Percentiles rank a stretch among this genome's conserved stretches.
Conservation (phyloP, 2,113 vertebrate genomes). For the Melanostigma gelatinosum region DNA sequence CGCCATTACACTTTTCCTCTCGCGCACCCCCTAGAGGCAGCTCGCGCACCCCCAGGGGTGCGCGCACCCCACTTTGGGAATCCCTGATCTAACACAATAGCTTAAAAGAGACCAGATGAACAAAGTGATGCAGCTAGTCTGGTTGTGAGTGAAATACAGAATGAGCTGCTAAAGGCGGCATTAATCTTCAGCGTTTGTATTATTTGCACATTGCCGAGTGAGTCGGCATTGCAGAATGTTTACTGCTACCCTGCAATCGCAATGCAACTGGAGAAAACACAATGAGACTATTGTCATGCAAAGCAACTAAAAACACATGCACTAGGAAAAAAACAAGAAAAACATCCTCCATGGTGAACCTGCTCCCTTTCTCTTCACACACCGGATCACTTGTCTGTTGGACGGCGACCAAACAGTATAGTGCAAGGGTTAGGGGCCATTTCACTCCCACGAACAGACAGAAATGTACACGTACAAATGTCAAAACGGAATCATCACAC, state of each 20-base stretch:
- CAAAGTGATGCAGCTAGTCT: constrained; percentile 14
- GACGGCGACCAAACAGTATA: not conserved
- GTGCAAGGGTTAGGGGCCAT: constrained; percentile 8
- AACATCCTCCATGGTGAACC: not conserved
- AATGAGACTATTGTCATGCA: not conserved
- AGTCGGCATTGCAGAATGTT: constrained; percentile 29
- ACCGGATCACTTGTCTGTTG: not conserved
- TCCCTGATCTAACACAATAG: constrained; percentile 37
- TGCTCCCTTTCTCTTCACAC: not conserved
- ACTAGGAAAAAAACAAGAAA: not conserved
- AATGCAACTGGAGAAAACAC: constrained; percentile 26
- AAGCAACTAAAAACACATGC: constrained; percentile 29
- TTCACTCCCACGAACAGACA: not conserved
- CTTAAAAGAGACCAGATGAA: constrained; percentile 48
- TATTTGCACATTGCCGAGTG: constrained; percentile 19
- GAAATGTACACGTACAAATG: not conserved
- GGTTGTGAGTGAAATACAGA: not conserved
- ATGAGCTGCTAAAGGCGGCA: not conserved
- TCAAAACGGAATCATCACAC: not conserved
- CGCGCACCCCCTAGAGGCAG: too few relatives aligned
- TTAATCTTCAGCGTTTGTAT: constrained; percentile 17
- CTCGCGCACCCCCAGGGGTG: too few relatives aligned
- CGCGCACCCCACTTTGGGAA: too few relatives aligned
- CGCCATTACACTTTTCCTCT: too few relatives aligned
- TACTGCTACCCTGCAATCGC: constrained; percentile 24